Base-by-base conservation (phyloP, 2,888 invertebrate species). In the Bedellia somnulentella region DNA sequence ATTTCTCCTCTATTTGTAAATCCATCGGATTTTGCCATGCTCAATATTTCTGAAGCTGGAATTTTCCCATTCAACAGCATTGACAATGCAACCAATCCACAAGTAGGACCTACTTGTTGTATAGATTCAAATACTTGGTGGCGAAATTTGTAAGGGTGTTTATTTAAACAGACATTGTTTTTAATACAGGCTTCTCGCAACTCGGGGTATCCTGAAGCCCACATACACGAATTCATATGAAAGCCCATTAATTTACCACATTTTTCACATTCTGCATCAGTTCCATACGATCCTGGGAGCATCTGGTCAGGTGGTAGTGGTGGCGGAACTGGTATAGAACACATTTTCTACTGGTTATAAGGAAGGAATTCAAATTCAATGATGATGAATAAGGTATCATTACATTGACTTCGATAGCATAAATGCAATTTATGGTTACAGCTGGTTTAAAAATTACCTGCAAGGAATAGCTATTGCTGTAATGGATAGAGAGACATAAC, bases 1-100 rank as follows among this genome's bases (percentile, higher is more conserved):
- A 95, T 89, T 80, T 96, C 96, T 5, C 96, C 95, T 44, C 90
- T 86, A 41, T 83, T 82, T 3, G 89, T 89, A 46, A 80, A 89
- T 2, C 83, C 81, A 40, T 77, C 62, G 13, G 63, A 50, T 52
- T 80, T 79, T 1, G 90, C 87, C 40, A 80, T 71, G 35, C 78
- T 63, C 2, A 89, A 64, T 10, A 82, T 75, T 33, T 85, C 66
- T 15, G 62, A 73, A 5, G 78, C 66, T n/a, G 80, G 57, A 4
- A 80, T 71, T 32, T 67, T 64, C 27, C 79, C 80, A 36, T 81
- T 78, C 1, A 85, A 67, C 27, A 87, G 76, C 88, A 93, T 93
- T 22, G 87, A 86, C 16, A 93, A 57, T 2, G 93, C 92, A n/a
- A 89, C 89, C 33, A 93, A 57, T 5, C 94, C 94, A 68, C 94